phyloP scores from a whole-genome alignment of 2,888 invertebrate genomes.

The Ryuthela nishihirai region DNA sequence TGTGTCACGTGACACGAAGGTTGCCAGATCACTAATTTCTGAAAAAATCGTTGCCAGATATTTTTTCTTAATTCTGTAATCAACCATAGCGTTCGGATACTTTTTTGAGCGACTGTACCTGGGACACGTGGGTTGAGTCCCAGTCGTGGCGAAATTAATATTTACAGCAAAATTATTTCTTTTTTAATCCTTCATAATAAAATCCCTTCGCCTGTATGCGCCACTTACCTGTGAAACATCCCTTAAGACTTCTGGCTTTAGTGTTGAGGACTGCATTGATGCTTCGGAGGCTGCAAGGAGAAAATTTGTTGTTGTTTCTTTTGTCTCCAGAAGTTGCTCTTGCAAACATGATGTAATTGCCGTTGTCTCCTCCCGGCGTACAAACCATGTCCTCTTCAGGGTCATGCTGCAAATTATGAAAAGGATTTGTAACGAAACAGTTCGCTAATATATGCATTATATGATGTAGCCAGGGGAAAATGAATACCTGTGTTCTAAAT shows the following conservation, averaged over 20 bases:
- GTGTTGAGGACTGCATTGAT: constrained; percentile 89
- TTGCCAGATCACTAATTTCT: too few species aligned
- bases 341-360: constrained; percentile 99
- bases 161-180: neutral
- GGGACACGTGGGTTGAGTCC: too few species aligned
- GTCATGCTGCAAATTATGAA: constrained; percentile 67
- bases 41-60: too few species aligned
- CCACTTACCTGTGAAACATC: constrained; percentile 79
- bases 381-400: constrained; percentile 70
- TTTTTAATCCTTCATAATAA: neutral
- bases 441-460: too few species aligned
- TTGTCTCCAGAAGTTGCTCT: constrained; percentile 97
- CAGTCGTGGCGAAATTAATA: neutral
- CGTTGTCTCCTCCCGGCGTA: constrained; percentile 92
- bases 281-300: constrained; percentile 85
- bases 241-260: constrained; percentile 82
- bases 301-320: constrained; percentile 96
- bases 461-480: too few species aligned
- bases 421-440: too few species aligned
- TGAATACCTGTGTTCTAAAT: too few species aligned
- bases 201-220: neutral
- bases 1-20: too few species aligned
- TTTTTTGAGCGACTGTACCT: too few species aligned
- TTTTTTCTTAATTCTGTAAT: too few species aligned
- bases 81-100: too few species aligned